Evolutionary conservation across 1,140 invertebrate genomes (phyloP).

Genomic region (Drosophila truncata): DNA sequence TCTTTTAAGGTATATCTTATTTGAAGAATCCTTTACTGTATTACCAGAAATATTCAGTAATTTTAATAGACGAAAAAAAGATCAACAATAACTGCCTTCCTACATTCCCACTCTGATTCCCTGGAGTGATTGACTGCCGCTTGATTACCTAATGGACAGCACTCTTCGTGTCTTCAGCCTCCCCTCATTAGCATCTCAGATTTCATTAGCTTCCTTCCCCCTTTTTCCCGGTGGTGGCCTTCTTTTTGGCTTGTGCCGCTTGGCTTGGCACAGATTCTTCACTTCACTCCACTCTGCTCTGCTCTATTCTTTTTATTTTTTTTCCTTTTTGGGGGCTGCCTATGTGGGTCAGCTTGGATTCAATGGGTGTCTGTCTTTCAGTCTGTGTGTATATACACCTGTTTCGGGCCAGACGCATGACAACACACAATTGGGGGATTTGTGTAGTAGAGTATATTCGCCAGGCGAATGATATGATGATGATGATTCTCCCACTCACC

Average conservation of each 20-base stretch:
- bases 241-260: constrained; percentile 57
- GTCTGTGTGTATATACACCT: constrained; percentile 26
- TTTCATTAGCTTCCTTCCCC: constrained; percentile 40
- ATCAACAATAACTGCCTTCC: not conserved
- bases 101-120: not conserved
- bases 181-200: constrained; percentile 57
- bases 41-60: not conserved
- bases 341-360: constrained; percentile 47
- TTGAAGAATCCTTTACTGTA: not conserved
- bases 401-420: constrained; percentile 46
- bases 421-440: constrained; percentile 38
- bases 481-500: constrained; percentile 18
- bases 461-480: constrained; percentile 30
- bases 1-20: not conserved
- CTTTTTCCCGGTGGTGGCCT: constrained; percentile 7
- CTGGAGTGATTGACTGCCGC: constrained; percentile 13
- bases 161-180: constrained; percentile 33
- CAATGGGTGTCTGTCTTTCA: constrained; percentile 30
- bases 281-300: not conserved
- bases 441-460: constrained; percentile 9
- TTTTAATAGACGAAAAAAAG: not conserved
- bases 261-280: constrained; percentile 46
- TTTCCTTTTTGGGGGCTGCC: constrained; percentile 26
- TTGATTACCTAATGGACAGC: constrained; percentile 39
- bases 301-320: constrained; percentile 7